Conservation (phyloP, 2,888 invertebrate species). For the Cephalotes varians region DNA sequence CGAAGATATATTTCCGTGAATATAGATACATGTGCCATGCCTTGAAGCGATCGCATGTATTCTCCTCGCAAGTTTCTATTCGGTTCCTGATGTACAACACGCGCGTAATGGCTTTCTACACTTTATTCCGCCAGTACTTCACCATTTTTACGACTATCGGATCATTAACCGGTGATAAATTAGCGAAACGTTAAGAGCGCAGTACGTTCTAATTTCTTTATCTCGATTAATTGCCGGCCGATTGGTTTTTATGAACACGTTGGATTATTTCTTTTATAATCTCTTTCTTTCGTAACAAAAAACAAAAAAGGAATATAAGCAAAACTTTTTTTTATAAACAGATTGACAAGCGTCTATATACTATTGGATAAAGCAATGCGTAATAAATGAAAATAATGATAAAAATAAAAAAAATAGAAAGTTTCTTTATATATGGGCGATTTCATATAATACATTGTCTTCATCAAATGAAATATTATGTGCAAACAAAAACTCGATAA, state of each 20-base stretch:
- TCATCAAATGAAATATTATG: not conserved
- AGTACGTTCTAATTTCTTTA: constrained; percentile 30
- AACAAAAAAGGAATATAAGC: not conserved
- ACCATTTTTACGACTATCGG: constrained; percentile 44
- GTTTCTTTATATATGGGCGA: not conserved
- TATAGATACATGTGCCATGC: not conserved
- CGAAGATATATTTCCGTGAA: constrained; percentile 37
- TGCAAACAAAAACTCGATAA: not conserved
- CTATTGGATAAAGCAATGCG: not conserved
- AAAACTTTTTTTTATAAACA: not conserved
- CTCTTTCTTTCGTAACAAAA: not conserved
- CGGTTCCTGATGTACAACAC: constrained; percentile 27
- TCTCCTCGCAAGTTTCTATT: constrained; percentile 36
- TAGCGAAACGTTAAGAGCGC: constrained; percentile 36
- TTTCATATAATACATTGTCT: not conserved
- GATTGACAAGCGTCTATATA: not conserved
- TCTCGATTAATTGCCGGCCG: constrained; percentile 8
- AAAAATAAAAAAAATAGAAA: not conserved
- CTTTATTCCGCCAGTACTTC: constrained; percentile 43
- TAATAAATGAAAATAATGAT: not conserved
- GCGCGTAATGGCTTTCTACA: constrained; percentile 50
- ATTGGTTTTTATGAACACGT: not conserved
- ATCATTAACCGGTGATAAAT: constrained; percentile 52
- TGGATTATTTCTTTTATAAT: constrained; percentile 3
- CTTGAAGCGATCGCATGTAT: constrained; percentile 1